phyloP scores from a whole-genome alignment of 2,797 vertebrate species.

The Smutsia gigantea region DNA sequence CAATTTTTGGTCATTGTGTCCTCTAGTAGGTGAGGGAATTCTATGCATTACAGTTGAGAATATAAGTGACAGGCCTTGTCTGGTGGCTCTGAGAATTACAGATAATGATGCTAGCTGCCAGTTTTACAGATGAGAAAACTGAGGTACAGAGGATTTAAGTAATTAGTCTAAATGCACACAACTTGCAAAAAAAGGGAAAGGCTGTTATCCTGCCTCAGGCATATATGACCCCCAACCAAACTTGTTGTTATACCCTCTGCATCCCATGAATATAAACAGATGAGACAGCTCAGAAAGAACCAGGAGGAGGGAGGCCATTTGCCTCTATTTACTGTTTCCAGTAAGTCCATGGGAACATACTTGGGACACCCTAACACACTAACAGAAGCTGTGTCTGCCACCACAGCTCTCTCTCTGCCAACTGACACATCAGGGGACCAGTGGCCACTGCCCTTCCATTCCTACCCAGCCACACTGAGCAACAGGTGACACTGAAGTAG shows the following conservation, averaged over 20 bases:
- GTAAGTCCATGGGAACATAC: neutral
- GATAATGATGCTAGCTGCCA: neutral
- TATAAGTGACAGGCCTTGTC: neutral
- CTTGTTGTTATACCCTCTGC: neutral
- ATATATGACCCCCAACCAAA: neutral
- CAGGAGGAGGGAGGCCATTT: neutral
- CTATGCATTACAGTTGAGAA: neutral
- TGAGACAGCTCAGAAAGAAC: neutral
- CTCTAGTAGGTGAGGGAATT: neutral
- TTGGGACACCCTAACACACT: neutral
- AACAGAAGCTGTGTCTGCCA: rapidly evolving
- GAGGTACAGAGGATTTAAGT: neutral
- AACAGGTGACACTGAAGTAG: neutral
- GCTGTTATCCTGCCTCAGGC: neutral
- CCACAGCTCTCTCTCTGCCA: neutral
- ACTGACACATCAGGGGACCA: neutral
- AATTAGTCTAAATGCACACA: neutral
- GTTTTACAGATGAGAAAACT: neutral
- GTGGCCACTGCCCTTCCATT: neutral
- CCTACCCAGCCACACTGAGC: neutral
- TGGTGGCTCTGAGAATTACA: neutral
- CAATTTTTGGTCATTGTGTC: neutral
- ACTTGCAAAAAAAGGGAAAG: neutral
- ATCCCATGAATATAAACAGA: neutral
- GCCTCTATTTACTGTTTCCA: neutral